Conservation (phyloP, 2,113 vertebrate species). For the Tilapia sparmanii region DNA sequence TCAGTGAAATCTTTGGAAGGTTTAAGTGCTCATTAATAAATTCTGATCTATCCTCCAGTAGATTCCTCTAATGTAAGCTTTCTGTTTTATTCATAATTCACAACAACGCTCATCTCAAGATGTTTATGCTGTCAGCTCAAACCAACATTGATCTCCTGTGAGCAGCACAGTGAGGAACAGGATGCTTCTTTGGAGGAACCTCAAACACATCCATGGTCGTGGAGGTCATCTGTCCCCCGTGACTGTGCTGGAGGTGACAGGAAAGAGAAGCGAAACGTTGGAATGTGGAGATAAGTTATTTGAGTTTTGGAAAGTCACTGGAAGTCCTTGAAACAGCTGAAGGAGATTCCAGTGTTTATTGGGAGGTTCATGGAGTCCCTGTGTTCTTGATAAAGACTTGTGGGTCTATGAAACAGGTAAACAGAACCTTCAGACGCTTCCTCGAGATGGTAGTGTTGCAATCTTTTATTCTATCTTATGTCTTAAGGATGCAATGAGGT, state of each 20-base stretch:
- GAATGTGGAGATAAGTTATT: background rate
- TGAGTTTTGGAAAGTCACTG: accelerated
- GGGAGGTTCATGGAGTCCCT: background rate
- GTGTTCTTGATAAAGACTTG: accelerated
- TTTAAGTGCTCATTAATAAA: background rate
- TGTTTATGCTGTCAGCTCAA: background rate
- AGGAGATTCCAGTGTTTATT: background rate
- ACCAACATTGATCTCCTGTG: accelerated
- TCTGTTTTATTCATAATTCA: background rate
- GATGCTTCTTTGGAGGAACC: background rate
- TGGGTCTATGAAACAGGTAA: accelerated
- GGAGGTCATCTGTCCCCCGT: background rate
- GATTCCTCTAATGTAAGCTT: background rate
- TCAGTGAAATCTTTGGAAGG: background rate
- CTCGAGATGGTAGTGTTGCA: background rate
- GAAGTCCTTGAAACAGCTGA: background rate
- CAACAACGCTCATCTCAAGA: background rate
- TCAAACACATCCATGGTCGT: background rate
- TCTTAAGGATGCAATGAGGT: background rate
- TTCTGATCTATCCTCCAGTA: accelerated
- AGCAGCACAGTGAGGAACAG: background rate
- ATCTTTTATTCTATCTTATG: accelerated
- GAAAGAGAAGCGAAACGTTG: background rate
- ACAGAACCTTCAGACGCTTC: background rate
- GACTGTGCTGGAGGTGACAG: accelerated